phyloP scores from a whole-genome alignment of 2,113 vertebrate genomes.

The Notothenia coriiceps region DNA sequence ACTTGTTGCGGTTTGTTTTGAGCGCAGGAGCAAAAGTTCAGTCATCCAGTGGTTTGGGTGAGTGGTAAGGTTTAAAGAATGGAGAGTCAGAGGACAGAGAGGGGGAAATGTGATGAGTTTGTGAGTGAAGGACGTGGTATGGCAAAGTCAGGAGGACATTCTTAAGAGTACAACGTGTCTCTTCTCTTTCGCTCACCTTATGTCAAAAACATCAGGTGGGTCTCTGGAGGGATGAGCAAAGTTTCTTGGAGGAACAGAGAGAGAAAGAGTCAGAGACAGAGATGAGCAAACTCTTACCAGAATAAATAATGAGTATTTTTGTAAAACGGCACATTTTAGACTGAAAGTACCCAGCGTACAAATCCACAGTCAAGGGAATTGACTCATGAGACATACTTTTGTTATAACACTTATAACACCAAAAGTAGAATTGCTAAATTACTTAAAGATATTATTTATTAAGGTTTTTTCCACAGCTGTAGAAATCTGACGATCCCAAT shows the following conservation, averaged over 20 bases:
- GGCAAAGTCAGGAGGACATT: conserved; percentile 62
- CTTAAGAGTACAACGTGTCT: conserved; percentile 66
- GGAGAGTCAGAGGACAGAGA: conserved; percentile 10
- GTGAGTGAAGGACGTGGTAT: conserved; percentile 44
- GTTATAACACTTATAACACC: not conserved
- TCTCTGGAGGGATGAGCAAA: conserved; percentile 68
- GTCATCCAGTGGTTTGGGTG: conserved; percentile 47
- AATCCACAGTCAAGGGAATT: conserved; percentile 2
- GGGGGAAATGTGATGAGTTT: conserved; percentile 11
- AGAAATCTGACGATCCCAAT: not conserved
- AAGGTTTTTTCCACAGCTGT: conserved; percentile 17
- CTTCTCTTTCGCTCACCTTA: conserved; percentile 66
- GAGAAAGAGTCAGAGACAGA: not conserved
- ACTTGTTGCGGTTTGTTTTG: conserved; percentile 53
- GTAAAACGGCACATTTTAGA: conserved; percentile 7
- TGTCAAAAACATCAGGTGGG: conserved; percentile 78
- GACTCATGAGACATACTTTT: not conserved
- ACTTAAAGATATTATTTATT: not conserved
- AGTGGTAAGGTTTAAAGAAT: conserved; percentile 34
- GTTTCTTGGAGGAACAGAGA: conserved; percentile 50
- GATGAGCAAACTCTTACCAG: conserved; percentile 63
- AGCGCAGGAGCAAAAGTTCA: conserved; percentile 45
- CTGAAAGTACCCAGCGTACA: conserved; percentile 8
- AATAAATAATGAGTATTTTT: conserved; percentile 47
- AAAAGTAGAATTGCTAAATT: conserved; percentile 17